A percentile compares a stretch with the other conserved stretches of the same genome.
Evolutionary conservation across 2,888 invertebrate species (phyloP).

Genomic region (Drosophila kambysellisi): DNA sequence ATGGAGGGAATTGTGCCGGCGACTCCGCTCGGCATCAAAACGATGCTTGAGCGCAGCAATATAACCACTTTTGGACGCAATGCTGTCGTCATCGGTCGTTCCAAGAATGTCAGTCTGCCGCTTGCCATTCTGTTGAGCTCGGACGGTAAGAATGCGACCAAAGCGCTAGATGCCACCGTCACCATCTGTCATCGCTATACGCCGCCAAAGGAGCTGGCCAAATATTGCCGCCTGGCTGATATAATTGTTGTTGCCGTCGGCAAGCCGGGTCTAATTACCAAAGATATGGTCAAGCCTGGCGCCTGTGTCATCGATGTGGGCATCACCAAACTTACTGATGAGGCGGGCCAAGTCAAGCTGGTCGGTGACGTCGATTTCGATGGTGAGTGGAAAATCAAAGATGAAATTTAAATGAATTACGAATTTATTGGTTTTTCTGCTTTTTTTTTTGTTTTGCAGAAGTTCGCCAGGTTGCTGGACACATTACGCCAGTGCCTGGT

Average conservation of each 20-base stretch:
- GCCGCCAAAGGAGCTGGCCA: conserved; percentile 90
- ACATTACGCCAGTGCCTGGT: conserved; percentile 95
- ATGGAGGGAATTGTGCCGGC: conserved; percentile 92
- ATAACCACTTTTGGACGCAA: conserved; percentile 94
- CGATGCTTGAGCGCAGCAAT: conserved; percentile 86
- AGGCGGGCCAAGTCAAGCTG: conserved; percentile 89
- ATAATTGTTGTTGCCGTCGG: conserved; percentile 86
- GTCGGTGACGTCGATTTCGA: conserved; percentile 97
- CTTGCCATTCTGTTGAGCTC: conserved; percentile 94
- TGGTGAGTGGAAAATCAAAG: conserved; percentile 85
- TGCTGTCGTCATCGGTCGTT: conserved; percentile 94
- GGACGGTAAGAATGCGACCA: conserved; percentile 89
- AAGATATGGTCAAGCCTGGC: conserved; percentile 95
- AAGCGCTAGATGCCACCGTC: conserved; percentile 94
- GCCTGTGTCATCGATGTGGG: conserved; percentile 96
- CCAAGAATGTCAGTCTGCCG: conserved; percentile 96
- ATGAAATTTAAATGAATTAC: neutral
- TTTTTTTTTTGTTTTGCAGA: conserved; percentile 84
- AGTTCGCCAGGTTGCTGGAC: conserved; percentile 92
- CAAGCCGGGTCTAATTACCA: conserved; percentile 90
- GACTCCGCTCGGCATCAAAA: conserved; percentile 89
- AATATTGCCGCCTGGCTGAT: conserved; percentile 87
- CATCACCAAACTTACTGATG: conserved; percentile 89
- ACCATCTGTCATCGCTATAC: conserved; percentile 96
- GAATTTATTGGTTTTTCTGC: neutral